Evolutionary conservation across 1,140 invertebrate species (phyloP).

Genomic region (Ditylenchus dipsaci): DNA sequence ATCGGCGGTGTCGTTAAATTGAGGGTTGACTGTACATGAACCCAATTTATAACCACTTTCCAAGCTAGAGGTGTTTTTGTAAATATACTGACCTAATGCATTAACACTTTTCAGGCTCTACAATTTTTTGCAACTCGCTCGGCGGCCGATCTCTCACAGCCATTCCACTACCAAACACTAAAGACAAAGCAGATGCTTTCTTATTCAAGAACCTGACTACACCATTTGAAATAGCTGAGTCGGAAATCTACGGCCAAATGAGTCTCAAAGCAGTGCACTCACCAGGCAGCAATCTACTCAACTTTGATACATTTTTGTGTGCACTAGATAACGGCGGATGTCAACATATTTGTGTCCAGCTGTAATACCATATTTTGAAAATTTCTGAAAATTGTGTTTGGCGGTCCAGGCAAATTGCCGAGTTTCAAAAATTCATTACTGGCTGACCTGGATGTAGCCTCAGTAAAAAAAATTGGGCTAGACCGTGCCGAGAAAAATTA

Average conservation of each 20-base stretch:
- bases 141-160: conserved; percentile 17
- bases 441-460: no score
- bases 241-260: conserved; percentile 21
- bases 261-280: background rate
- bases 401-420: no score
- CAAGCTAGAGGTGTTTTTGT: no score
- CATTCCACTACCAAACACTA: background rate
- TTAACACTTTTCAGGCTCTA: conserved; percentile 15
- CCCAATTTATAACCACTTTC: no score
- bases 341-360: conserved; percentile 24
- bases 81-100: conserved; percentile 1
- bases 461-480: no score
- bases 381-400: no score
- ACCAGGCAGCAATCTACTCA: background rate
- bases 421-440: no score
- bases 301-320: background rate
- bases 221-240: conserved; percentile 22
- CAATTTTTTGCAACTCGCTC: conserved; percentile 19
- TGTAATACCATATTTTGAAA: conserved; percentile 11
- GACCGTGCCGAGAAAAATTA: no score
- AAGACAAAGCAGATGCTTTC: background rate
- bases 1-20: no score
- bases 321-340: conserved; percentile 17
- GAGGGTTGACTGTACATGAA: no score
- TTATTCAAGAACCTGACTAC: background rate